Evolutionary conservation across 2,888 invertebrate genomes (phyloP).

Genomic region (Ormyrus pomaceus): DNA sequence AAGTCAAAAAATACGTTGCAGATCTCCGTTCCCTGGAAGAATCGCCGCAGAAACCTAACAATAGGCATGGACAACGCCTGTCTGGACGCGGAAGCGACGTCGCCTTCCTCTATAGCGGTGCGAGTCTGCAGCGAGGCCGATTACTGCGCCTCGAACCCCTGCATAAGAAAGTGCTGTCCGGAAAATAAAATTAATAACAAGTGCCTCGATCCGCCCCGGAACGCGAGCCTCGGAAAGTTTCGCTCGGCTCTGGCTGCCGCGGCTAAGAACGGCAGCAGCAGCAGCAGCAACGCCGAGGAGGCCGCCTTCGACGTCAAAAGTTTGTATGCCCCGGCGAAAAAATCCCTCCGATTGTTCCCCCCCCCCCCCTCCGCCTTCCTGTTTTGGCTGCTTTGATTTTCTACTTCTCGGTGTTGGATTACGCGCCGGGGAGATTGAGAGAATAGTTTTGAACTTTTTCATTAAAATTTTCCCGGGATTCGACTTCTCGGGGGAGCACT

Average conservation of each 20-base stretch:
- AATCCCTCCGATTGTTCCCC: too few species aligned
- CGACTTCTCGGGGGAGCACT: too few species aligned
- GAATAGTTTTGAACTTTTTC: neutral
- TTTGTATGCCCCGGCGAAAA: slow-evolving; percentile 4
- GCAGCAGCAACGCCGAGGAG: neutral
- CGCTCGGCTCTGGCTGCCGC: slow-evolving; percentile 3
- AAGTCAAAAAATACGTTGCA: neutral
- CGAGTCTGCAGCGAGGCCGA: slow-evolving; percentile 60
- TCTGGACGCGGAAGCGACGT: neutral
- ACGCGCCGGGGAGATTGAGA: neutral
- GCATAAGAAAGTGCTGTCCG: slow-evolving; percentile 73
- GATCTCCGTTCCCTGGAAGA: slow-evolving; percentile 7
- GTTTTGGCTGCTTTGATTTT: too few species aligned
- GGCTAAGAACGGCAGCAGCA: neutral
- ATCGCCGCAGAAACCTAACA: slow-evolving; percentile 16
- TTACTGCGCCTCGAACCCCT: slow-evolving; percentile 64
- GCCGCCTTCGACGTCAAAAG: slow-evolving; percentile 8
- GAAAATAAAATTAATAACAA: slow-evolving; percentile 63
- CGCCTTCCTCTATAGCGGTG: neutral
- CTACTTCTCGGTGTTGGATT: neutral
- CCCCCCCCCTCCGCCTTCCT: too few species aligned
- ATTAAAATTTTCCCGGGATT: too few species aligned
- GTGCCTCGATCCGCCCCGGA: neutral
- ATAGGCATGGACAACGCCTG: slow-evolving; percentile 31
- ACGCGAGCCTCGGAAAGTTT: slow-evolving; percentile 17